A percentile compares a stretch with the other conserved stretches of the same genome.
These are phyloP conservation scores for Onthophagus sagittarius DNA, from an alignment of 2,888 invertebrate genomes.

Conservation along the genomic window DNA sequence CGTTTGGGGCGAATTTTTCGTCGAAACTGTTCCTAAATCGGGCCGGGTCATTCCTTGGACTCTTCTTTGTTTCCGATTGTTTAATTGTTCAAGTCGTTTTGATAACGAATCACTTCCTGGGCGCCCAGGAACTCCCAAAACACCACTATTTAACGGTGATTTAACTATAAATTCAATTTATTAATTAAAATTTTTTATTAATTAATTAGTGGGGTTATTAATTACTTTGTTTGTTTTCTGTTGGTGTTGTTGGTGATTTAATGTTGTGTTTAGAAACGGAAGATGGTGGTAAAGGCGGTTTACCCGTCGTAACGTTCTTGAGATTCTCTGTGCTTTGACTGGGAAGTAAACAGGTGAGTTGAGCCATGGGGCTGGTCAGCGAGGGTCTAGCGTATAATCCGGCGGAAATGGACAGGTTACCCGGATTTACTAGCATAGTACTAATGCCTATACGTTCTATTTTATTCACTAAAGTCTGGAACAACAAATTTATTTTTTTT, in stretches of 20 bases:
- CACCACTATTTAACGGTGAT: conserved; percentile 33
- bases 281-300: conserved; percentile 28
- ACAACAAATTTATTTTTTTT: background rate
- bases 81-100: conserved; percentile 49
- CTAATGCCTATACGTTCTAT: conserved; percentile 67
- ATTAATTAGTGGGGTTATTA: background rate
- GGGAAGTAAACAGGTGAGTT: conserved; percentile 63
- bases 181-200: background rate
- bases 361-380: conserved; percentile 75
- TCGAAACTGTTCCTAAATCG: conserved; percentile 57
- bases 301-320: conserved; percentile 16
- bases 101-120: conserved; percentile 58
- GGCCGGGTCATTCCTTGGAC: conserved; percentile 53
- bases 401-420: conserved; percentile 59
- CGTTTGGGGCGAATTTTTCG: conserved; percentile 41
- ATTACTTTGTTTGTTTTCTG: conserved; percentile 7
- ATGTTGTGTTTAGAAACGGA: background rate
- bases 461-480: conserved; percentile 56
- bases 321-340: conserved; percentile 35
- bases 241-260: conserved; percentile 27
- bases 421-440: conserved; percentile 50
- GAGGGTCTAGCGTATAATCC: conserved; percentile 59
- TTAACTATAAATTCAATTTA: conserved; percentile 32
- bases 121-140: conserved; percentile 58
- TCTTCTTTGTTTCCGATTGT: conserved; percentile 51